Evolutionary conservation across 2,797 vertebrate species (phyloP), one percentile per base, ranked within the genome.

Genomic region (Sebastes steindachneri): DNA sequence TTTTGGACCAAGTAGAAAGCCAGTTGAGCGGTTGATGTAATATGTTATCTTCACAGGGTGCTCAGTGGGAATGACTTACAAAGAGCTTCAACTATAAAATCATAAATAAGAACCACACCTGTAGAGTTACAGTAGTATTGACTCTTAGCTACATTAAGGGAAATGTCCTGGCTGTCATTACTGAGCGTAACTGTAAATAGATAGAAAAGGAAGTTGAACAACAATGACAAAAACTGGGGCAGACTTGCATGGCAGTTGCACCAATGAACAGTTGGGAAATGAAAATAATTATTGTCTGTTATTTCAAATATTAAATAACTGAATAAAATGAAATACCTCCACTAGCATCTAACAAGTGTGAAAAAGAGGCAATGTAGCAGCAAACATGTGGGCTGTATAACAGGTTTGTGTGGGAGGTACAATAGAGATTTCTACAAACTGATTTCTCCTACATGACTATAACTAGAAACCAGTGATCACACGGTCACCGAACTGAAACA

Each of bases 321-420:
- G 19, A 72, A 62, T 55, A 5, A 45, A 55, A 45, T 62, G 4
- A 23, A 29, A 67, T 10, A 4, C 26, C 35, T 19, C 31, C 12
- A 62, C 55, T 15, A 2, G 41, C 29, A 29, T 55, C n/a, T 25
- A 14, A 25, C 10, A 62, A 58, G 60, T 35, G 15, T 66, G 53
- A 33, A 37, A 21, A 35, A 72, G 29, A 68, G 15, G 9, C 17
- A 12, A 3, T 25, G 19, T 23, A 41, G 69, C 19, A 58, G 29
- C 37, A 29, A 25, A 54, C 29, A 41, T 25, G 26, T 12, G 59
- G 53, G 31, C 45, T 11, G 4, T 19, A 14, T 7, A 57, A 45
- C 55, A 66, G 37, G 35, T 51, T 73, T 64, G 75, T 68, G 69
- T 58, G 23, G 69, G 75, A 31, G 51, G 58, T n/a, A 31, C 14